Percentiles rank a stretch among this genome's conserved stretches.
phyloP scores from a whole-genome alignment of 1,140 invertebrate genomes.

The Schlechtendalia chinensis region DNA sequence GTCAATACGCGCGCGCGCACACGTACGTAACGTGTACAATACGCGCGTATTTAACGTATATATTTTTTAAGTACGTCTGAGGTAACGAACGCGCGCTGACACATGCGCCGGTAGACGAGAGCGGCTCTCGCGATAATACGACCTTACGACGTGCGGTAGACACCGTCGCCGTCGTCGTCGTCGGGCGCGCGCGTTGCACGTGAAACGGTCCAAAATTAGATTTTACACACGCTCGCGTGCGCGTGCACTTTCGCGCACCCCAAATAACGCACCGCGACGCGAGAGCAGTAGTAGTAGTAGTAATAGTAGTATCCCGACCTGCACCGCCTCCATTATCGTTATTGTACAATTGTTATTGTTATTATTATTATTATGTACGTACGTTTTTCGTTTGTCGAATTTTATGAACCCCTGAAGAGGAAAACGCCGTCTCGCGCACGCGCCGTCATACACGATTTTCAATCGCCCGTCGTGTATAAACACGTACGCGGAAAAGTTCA shows the following conservation, averaged over 20 bases:
- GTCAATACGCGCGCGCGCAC: constrained; percentile 28
- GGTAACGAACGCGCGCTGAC: background rate
- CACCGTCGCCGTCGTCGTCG: background rate
- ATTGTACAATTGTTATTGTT: no score
- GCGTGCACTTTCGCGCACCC: constrained; percentile 31
- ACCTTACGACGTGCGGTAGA: constrained; percentile 28
- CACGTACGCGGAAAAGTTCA: no score
- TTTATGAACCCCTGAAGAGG: background rate
- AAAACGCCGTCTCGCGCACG: no score
- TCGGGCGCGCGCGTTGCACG: background rate
- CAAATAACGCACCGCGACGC: background rate
- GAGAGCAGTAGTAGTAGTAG: no score
- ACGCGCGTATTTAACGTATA: background rate
- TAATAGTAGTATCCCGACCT: no score
- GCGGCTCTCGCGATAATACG: background rate
- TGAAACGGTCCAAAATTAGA: constrained; percentile 46
- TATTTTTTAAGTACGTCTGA: no score
- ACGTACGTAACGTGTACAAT: background rate
- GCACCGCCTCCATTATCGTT: no score
- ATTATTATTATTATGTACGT: no score
- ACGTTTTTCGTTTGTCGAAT: background rate
- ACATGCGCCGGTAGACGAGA: constrained; percentile 10
- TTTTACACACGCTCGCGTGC: background rate
- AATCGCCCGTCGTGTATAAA: no score
- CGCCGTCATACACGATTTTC: no score